Percentiles rank a stretch among this genome's conserved stretches.
These are phyloP conservation scores for Gadopsis marmoratus DNA, from an alignment of 2,797 vertebrate species.

Conservation along the genomic window DNA sequence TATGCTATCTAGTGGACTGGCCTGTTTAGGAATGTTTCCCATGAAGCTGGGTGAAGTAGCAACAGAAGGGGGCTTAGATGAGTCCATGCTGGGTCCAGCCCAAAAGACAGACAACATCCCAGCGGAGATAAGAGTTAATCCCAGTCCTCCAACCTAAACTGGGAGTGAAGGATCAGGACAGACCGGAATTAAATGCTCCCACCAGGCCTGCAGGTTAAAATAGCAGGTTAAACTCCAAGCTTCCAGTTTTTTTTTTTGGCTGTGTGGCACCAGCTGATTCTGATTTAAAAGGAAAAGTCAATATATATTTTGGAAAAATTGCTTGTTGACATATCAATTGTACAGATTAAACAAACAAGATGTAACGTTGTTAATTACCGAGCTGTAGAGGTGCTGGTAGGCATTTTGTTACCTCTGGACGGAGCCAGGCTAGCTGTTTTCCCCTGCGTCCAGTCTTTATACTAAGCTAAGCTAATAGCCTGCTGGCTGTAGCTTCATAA, in stretches of 20 bases:
- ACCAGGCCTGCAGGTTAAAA: slow-evolving; percentile 48
- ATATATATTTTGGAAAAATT: not conserved
- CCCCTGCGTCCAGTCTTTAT: not conserved
- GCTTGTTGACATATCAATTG: not conserved
- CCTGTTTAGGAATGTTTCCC: slow-evolving; percentile 63
- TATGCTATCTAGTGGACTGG: slow-evolving; percentile 51
- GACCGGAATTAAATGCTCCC: slow-evolving; percentile 45
- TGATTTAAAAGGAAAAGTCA: slow-evolving; percentile 15
- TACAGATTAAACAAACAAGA: not conserved
- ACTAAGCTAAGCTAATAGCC: not conserved
- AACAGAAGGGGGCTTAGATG: slow-evolving; percentile 50
- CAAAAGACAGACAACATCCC: slow-evolving; percentile 64
- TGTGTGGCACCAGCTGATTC: slow-evolving; percentile 5
- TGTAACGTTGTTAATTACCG: not conserved
- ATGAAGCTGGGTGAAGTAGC: slow-evolving; percentile 53
- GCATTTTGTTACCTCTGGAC: not conserved
- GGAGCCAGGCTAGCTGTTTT: not conserved
- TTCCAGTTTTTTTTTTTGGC: not conserved
- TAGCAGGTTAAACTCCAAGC: slow-evolving; percentile 15
- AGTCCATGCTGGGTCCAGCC: slow-evolving; percentile 57
- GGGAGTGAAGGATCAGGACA: slow-evolving; percentile 72
- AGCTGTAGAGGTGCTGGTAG: not conserved
- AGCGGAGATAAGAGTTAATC: slow-evolving; percentile 79
- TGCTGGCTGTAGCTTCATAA: slow-evolving; percentile 1
- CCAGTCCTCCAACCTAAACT: slow-evolving; percentile 64